phyloP scores from a whole-genome alignment of 2,797 vertebrate genomes.

The Pantherophis vulpinus region DNA sequence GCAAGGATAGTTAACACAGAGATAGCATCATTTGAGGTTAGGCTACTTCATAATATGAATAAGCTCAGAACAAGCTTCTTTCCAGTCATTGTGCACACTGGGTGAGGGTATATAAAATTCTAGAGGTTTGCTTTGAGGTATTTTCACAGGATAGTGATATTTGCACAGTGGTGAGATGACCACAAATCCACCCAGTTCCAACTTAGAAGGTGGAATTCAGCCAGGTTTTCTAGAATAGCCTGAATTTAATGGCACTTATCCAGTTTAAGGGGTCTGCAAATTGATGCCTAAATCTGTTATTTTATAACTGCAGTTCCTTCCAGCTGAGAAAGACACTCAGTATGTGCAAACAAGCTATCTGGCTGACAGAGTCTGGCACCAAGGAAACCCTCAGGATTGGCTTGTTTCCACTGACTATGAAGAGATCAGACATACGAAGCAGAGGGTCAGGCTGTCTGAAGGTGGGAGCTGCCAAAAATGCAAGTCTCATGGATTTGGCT shows the following conservation, averaged over 20 bases:
- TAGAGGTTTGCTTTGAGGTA: background rate
- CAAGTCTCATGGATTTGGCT: slow-evolving; percentile 2
- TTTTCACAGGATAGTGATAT: background rate
- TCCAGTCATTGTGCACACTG: background rate
- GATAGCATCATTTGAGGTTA: background rate
- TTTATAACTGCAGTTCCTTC: slow-evolving; percentile 27
- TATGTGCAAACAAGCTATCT: slow-evolving; percentile 32
- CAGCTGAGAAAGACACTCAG: slow-evolving; percentile 14
- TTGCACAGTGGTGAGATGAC: background rate
- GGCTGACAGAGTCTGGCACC: background rate
- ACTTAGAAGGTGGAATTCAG: background rate
- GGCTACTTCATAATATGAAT: background rate
- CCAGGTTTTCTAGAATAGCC: background rate
- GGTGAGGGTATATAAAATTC: background rate
- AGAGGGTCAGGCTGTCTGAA: slow-evolving; percentile 27
- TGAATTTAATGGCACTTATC: slow-evolving; percentile 1
- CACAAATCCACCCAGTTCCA: background rate
- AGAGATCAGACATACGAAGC: slow-evolving; percentile 22
- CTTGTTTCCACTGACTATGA: background rate
- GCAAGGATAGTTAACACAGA: background rate
- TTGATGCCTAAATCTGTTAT: slow-evolving; percentile 18
- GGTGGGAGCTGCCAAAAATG: slow-evolving; percentile 28
- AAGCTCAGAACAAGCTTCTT: background rate
- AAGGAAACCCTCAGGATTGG: background rate
- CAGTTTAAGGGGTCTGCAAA: background rate